Evolutionary conservation across 2,797 vertebrate genomes (phyloP), one percentile per base, ranked within the genome.

Genomic region (Salmo trutta): DNA sequence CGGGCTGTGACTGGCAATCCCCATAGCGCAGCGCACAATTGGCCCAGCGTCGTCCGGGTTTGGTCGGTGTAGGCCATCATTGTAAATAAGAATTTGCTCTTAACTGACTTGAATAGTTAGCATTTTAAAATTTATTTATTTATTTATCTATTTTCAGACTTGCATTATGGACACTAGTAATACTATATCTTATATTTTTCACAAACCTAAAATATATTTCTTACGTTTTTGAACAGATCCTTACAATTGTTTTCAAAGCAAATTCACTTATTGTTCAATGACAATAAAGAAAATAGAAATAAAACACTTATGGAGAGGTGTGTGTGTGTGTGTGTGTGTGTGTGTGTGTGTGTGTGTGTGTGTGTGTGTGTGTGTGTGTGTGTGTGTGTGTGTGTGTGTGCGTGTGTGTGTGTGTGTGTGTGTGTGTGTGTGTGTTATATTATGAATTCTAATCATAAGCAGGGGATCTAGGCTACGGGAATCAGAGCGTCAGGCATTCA

Each of bases 401-500:
- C 66, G 68, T 31, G 51, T 21, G 17, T 62, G 72, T n/a, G 33
- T 31, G 67, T 71, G 17, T 16, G 53, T 59, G 19, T 8, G 19
- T 21, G 19, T 47, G 51, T 71, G 47, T 66, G 76, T 19, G 77
- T 54, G 19, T 47, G 27, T 69, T 82, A 68, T 79, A 79, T 80
- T 81, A 81, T 79, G 75, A 92, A 93, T 93, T 82, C 54, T 93
- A 92, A 95, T 88, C 91, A 91, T 95, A 93, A 95, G 95, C 93
- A 41, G 41, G 75, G 93, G 92, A 93, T 94, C 89, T 88, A 94
- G 93, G 94, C 96, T 94, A 94, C 90, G 82, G 92, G 93, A 93
- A 94, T 90, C 90, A 93, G 95, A 94, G 94, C 92, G 95, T 88
- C 94, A 94, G 91, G 95, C 95, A 93, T 96, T 96, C 93, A 92